phyloP scores from a whole-genome alignment of 2,797 vertebrate species.

The Halcyon smyrnensis region DNA sequence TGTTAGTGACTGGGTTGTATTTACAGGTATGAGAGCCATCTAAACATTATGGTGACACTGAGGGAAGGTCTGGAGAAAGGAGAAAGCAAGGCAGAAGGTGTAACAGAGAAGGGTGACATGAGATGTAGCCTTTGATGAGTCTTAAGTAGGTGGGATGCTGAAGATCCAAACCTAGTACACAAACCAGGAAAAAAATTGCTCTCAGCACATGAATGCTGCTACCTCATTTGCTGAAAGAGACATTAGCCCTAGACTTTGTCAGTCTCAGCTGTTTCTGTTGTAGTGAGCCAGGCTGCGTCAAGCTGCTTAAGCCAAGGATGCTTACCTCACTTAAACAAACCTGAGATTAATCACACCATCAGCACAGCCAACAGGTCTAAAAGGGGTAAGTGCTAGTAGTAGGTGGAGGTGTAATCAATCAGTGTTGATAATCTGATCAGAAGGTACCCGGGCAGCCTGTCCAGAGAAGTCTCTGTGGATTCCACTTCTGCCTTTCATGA shows the following conservation, averaged over 20 bases:
- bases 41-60: neutral
- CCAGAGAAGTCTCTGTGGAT: neutral
- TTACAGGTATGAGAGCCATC: neutral
- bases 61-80: neutral
- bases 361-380: neutral
- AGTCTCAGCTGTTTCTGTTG: neutral
- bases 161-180: neutral
- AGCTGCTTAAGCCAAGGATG: neutral
- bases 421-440: neutral
- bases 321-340: neutral
- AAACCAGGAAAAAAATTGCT: neutral
- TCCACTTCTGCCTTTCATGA: neutral
- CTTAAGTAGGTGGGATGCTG: neutral
- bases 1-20: neutral
- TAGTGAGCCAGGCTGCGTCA: neutral
- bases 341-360: accelerated
- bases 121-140: neutral
- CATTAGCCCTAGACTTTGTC: neutral
- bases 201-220: neutral
- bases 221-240: neutral
- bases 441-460: neutral
- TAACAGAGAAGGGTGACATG: neutral
- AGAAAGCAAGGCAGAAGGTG: neutral
- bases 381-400: neutral
- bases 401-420: neutral